A percentile compares a stretch with the other conserved stretches of the same genome.
Conservation (phyloP, 2,888 invertebrate species). For the Xestobium rufovillosum region DNA sequence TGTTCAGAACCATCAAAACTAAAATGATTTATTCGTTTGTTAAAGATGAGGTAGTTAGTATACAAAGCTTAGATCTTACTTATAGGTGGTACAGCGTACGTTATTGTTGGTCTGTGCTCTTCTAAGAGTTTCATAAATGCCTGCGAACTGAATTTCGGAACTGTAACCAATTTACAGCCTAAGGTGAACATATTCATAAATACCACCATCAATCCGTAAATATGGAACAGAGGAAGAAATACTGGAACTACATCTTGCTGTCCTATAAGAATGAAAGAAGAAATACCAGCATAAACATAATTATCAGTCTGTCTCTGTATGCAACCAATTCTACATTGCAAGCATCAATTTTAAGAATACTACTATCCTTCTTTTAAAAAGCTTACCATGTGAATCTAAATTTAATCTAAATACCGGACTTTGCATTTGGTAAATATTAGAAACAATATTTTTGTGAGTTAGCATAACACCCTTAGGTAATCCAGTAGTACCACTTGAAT, state of each 20-base stretch:
- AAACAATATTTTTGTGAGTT: conserved; percentile 51
- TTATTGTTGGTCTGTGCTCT: conserved; percentile 25
- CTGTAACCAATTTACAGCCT: conserved; percentile 42
- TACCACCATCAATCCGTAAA: conserved; percentile 46
- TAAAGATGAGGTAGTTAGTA: too few species aligned
- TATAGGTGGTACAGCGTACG: conserved; percentile 50
- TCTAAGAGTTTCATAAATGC: conserved; percentile 25
- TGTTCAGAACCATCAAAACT: conserved; percentile 27
- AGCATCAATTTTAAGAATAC: too few species aligned
- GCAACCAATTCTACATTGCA: too few species aligned
- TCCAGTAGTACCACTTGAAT: conserved; percentile 84
- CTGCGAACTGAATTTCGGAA: conserved; percentile 34
- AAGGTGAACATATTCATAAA: conserved; percentile 38
- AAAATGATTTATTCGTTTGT: too few species aligned
- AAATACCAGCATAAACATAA: too few species aligned
- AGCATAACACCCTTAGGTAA: conserved; percentile 68
- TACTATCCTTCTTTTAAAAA: too few species aligned
- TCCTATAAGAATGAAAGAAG: too few species aligned
- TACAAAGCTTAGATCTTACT: conserved; percentile 36
- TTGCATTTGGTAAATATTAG: conserved; percentile 43
- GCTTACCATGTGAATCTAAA: background rate
- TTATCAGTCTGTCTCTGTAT: too few species aligned
- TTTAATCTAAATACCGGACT: background rate
- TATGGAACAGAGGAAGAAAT: conserved; percentile 48
- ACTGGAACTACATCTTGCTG: conserved; percentile 35